Evolutionary conservation across 30 jellyfish, hydroid and myxozoan genomes (phyloP), one percentile per base, ranked within the genome.

Genomic region (Aurelia aurita): DNA sequence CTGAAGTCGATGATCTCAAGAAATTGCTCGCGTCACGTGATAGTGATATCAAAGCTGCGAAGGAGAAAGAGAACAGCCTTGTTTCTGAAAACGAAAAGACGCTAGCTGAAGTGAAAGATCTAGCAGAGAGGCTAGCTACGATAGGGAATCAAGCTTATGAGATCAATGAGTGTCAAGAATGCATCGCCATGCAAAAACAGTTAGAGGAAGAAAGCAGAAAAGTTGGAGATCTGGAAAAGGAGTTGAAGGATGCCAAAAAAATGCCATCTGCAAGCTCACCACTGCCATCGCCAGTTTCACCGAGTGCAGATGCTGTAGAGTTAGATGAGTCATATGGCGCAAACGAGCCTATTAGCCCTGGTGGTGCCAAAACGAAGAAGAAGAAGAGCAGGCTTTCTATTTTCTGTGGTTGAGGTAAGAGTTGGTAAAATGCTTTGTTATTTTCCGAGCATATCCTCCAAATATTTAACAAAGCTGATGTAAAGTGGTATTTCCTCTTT

Each of bases 251-350:
- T 16, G 35, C 31, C 14, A 20, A 51, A 28, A 39, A 9, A 0
- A 13, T 0, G 51, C 5, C 68, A 3, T 18, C 22, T 66, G 29
- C 77, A 67, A 13, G 27, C n/a, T 29, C 18, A 23, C 58, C 34
- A 66, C 3, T 29, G 47, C n/a, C 58, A 23, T 29, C 67, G 18
- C 27, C 57, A 0, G 66, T 23, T 34, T 60, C 88, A 11, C 20
- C 69, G 57, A 29, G 77, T 29, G 69, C 79, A 54, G 69, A 22
- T 19, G 25, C 79, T 34, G 43, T 15, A 4, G 79, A 67, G 22
- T 34, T 67, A 34, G 88, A 77, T 32, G 79, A 59, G 1, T 59
- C 88, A 19, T 77, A 77, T 58, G 88, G 88, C 3, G 88, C 79
- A 0, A 43, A 77, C 4, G 69, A 77, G 6, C 79, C 88, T 59